Evolutionary conservation across 1,140 invertebrate species (phyloP).

Genomic region (Drosophila jambulina): DNA sequence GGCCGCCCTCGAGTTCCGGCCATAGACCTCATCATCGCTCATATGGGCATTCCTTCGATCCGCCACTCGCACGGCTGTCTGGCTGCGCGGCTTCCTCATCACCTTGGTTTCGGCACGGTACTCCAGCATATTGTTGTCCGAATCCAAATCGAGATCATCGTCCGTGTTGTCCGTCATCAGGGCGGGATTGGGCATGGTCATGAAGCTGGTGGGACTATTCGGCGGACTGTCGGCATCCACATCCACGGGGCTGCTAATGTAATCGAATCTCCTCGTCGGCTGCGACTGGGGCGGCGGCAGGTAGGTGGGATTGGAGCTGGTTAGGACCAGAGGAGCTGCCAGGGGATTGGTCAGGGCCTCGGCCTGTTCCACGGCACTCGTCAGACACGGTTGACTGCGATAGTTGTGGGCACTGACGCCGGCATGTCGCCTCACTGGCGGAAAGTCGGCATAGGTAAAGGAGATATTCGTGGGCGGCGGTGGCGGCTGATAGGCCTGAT

Average conservation of each 20-base stretch:
- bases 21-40: conserved; percentile 80
- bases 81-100: conserved; percentile 88
- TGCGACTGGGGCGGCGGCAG: conserved; percentile 24
- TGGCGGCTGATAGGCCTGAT: conserved; percentile 21
- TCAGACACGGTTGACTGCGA: conserved; percentile 74
- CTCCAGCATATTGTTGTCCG: conserved; percentile 85
- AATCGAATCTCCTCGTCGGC: conserved; percentile 16
- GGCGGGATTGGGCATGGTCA: conserved; percentile 53
- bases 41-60: conserved; percentile 63
- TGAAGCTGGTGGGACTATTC: conserved; percentile 70
- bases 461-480: conserved; percentile 80
- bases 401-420: conserved; percentile 52
- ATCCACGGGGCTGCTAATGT: conserved; percentile 65
- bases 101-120: conserved; percentile 88
- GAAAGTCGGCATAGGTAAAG: conserved; percentile 70
- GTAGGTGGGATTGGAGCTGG: conserved; percentile 71
- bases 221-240: conserved; percentile 58
- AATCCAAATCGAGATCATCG: conserved; percentile 79
- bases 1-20: conserved; percentile 74
- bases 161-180: conserved; percentile 76
- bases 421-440: conserved; percentile 23
- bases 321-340: conserved; percentile 71
- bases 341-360: conserved; percentile 76
- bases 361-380: conserved; percentile 56
- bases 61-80: conserved; percentile 86